Conservation (phyloP, 1,140 invertebrate genomes). For the Chymomyza costata region DNA sequence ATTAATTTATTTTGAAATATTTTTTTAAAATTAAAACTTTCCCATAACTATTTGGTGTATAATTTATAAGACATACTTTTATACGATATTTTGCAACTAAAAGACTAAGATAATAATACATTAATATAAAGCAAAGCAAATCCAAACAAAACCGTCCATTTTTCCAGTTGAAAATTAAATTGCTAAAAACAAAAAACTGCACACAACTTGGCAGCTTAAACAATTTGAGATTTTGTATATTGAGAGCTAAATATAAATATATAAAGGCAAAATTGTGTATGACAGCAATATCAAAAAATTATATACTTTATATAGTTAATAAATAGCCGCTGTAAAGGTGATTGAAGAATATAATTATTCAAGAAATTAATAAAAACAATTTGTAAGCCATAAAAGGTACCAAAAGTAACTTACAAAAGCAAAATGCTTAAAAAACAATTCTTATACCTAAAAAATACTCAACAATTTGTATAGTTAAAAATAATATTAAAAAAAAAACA, state of each 20-base stretch:
- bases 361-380: conserved; percentile 37
- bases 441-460: conserved; percentile 18
- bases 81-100: conserved; percentile 64
- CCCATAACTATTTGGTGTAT: conserved; percentile 24
- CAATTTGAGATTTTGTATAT: conserved; percentile 40
- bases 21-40: conserved; percentile 9
- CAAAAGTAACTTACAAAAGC: conserved; percentile 23
- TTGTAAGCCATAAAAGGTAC: conserved; percentile 24
- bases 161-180: conserved; percentile 57
- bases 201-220: conserved; percentile 49
- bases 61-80: conserved; percentile 6
- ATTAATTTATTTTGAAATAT: conserved; percentile 3
- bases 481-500: conserved; percentile 23
- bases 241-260: conserved; percentile 6
- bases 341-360: too few relatives aligned
- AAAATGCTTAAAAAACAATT: too few relatives aligned
- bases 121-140: conserved; percentile 57
- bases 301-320: too few relatives aligned
- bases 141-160: conserved; percentile 58
- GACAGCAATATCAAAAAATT: conserved; percentile 54
- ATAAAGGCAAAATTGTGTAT: conserved; percentile 40
- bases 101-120: conserved; percentile 46
- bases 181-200: conserved; percentile 34
- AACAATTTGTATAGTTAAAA: conserved; percentile 33
- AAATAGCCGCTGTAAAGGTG: too few relatives aligned